Conservation (phyloP, 2,888 invertebrate species). For the Catocala fraxini region DNA sequence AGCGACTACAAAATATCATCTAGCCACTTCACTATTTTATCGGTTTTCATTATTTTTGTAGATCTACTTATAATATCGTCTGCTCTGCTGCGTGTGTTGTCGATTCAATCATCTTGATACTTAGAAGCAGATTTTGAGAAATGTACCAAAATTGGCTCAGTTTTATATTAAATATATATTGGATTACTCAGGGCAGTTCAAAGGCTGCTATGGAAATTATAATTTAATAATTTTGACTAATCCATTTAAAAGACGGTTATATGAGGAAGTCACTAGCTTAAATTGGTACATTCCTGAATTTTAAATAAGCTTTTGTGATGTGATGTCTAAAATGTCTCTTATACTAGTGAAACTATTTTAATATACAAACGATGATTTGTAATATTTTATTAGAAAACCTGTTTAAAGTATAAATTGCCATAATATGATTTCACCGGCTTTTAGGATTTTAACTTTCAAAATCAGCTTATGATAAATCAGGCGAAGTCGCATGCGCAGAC, state of each 20-base stretch:
- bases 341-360: constrained; percentile 55
- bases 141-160: constrained; percentile 69
- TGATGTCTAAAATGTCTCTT: constrained; percentile 76
- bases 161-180: not conserved
- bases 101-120: constrained; percentile 78
- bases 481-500: constrained; percentile 78
- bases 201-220: no score
- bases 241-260: not conserved
- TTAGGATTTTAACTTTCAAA: constrained; percentile 42
- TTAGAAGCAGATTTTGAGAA: constrained; percentile 81
- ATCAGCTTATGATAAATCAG: constrained; percentile 50
- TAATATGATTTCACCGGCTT: constrained; percentile 53
- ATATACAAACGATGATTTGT: constrained; percentile 59
- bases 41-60: constrained; percentile 84
- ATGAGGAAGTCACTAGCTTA: constrained; percentile 17
- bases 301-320: constrained; percentile 84
- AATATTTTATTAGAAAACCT: constrained; percentile 56
- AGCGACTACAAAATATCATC: constrained; percentile 71
- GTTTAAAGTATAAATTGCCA: constrained; percentile 46
- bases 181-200: not conserved
- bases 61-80: constrained; percentile 78
- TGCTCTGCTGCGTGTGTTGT: constrained; percentile 87
- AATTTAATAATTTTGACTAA: no score
- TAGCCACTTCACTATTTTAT: constrained; percentile 78
- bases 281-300: constrained; percentile 81